Evolutionary conservation across 2,797 vertebrate species (phyloP), one percentile per base, ranked within the genome.

Genomic region (Rhinatrema bivittatum): DNA sequence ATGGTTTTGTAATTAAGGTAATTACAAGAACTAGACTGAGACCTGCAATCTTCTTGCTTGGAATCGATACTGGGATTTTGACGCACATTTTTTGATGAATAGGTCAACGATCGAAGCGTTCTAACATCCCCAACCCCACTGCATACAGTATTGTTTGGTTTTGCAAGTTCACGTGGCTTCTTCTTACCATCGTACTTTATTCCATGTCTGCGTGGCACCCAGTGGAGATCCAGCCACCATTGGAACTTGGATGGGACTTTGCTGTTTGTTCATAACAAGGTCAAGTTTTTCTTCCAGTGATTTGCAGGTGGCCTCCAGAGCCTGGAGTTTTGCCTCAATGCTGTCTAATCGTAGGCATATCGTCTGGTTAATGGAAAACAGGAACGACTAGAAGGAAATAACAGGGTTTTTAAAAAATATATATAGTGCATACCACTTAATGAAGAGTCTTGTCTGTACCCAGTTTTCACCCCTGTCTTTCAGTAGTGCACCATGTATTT

Each of bases 201-300:
- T 97, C 86, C 94, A 98, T 1, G 95, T 96, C 76, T 98, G 94
- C 1, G 96, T 99, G 36, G 94, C 95, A 0, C 96, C 96, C 8
- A 97, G 91, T 0, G 96, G 96, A 19, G 95, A 98, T 7, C 95
- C 96, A 2, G 96, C 94, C 76, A 98, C 90, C 96, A 99, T 97
- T 34, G 93, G 91, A 29, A 99, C 95, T 62, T 98, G 96, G 52
- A 98, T 96, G 16, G 93, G 90, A 39, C 87, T 95, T 28, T 84
- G 87, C 55, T 84, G 86, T 62, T 95, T 98, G 62, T 90, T 90
- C 62, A 93, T 78, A 31, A 96, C 84, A 22, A 82, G 79, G 60
- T 98, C 95, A 65, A 99, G 63, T 60, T 97, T 99, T 50, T 94
- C 91, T 48, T 90, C 93, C 48, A 99, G 57, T 3, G 90, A 90